Percentiles rank a stretch among this genome's conserved stretches.
phyloP scores from a whole-genome alignment of 2,113 vertebrate genomes.

The Oryzias javanicus region DNA sequence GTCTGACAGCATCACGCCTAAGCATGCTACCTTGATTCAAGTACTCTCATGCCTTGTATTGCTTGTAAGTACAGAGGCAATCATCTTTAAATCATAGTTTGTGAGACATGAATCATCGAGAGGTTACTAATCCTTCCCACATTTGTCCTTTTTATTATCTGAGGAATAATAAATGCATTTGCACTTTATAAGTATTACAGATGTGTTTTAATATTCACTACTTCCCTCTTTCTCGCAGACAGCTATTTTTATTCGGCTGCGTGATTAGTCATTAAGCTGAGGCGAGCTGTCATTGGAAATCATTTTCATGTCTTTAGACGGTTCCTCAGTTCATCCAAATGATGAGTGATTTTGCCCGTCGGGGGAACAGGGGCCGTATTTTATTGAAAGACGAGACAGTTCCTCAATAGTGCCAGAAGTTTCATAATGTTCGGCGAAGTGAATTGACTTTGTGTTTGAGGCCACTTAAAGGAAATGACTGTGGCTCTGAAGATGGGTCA shows the following conservation, averaged over 20 bases:
- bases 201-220: slow-evolving; percentile 51
- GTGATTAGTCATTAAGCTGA: slow-evolving; percentile 72
- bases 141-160: slow-evolving; percentile 39
- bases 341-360: slow-evolving; percentile 61
- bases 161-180: slow-evolving; percentile 46
- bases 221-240: slow-evolving; percentile 43
- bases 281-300: slow-evolving; percentile 72
- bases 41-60: slow-evolving; percentile 55
- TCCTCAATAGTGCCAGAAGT: slow-evolving; percentile 64
- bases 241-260: slow-evolving; percentile 61
- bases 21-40: slow-evolving; percentile 58
- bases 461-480: slow-evolving; percentile 52
- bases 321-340: slow-evolving; percentile 64
- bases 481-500: slow-evolving; percentile 45
- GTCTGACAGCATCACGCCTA: slow-evolving; percentile 22
- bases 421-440: slow-evolving; percentile 52
- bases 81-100: slow-evolving; percentile 59
- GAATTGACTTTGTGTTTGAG: slow-evolving; percentile 56
- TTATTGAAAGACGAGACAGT: slow-evolving; percentile 63
- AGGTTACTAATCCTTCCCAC: slow-evolving; percentile 42
- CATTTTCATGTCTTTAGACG: slow-evolving; percentile 67
- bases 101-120: slow-evolving; percentile 44
- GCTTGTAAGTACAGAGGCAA: slow-evolving; percentile 50
- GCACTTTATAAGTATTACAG: slow-evolving; percentile 39
- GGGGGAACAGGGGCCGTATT: slow-evolving; percentile 54